Evolutionary conservation across 2,797 vertebrate genomes (phyloP), one percentile per base, ranked within the genome.

Genomic region (Sylvia borin): DNA sequence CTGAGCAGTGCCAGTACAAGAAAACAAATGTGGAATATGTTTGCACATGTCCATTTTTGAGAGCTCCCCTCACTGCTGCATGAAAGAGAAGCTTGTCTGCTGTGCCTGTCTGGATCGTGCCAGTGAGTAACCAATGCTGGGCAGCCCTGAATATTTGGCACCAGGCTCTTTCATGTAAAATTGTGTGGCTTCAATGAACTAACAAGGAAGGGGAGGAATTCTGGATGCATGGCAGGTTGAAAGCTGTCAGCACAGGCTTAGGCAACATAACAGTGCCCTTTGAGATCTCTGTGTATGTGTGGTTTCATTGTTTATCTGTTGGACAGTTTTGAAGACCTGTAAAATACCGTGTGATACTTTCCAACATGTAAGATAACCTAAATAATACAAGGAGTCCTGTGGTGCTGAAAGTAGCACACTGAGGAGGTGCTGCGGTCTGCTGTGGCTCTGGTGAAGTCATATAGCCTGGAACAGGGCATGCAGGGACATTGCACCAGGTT

Each of bases 61-160:
- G 79, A 94, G 51, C 61, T 77, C 18, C 7, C 55, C 53, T 85
- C 26, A 0, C 78, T 92, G 2, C 74, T 31, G 65, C 27, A 51
- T 93, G 92, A 94, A 95, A 96, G 89, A 92, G 82, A 45, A 55
- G 74, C 57, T 74, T 96, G 93, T 96, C n/a, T 73, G 57, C 47
- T 10, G 3, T 67, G 62, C 29, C 75, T 32, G 42, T 54, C 62
- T 77, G 83, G 45, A 19, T n/a, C 0, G 0, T 92, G 95, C 87
- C 85, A 86, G 27, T 0, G 17, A 67, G 87, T 50, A 92, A 38
- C 68, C 60, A 0, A 1, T 70, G 77, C 88, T 75, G 76, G 84
- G 74, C 88, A 86, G 79, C 51, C 48, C 43, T 32, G 32, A 90
- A 51, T 73, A 29, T 74, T 87, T 94, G 94, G 66, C 64, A 3